Conservation (phyloP, 2,113 vertebrate genomes). For the Orthonyx spaldingii region DNA sequence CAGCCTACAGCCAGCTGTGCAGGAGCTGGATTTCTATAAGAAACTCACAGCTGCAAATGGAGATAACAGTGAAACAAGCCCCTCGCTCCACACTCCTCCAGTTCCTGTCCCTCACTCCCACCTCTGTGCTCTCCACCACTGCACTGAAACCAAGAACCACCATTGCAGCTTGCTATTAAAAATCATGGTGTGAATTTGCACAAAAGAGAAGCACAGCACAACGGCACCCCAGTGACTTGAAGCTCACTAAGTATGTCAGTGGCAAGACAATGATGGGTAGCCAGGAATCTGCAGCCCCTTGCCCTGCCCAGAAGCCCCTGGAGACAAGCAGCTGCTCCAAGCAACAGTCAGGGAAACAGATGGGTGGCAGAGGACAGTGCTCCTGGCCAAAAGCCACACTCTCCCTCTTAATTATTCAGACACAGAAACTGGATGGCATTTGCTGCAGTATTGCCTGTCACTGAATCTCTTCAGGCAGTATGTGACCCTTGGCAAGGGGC, state of each 20-base stretch:
- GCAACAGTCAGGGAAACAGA: not conserved
- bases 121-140: not conserved
- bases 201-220: not conserved
- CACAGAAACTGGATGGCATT: not conserved
- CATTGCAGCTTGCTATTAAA: not conserved
- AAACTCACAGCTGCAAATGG: not conserved
- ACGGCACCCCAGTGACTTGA: fast-evolving
- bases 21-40: not conserved
- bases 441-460: not conserved
- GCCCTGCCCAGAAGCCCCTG: not conserved
- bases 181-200: not conserved
- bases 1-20: not conserved
- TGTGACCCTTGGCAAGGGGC: not conserved
- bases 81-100: not conserved
- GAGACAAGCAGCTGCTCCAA: not conserved
- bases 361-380: not conserved
- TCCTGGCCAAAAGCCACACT: not conserved
- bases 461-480: not conserved
- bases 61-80: not conserved
- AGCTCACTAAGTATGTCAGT: not conserved
- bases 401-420: not conserved
- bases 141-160: not conserved
- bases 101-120: not conserved
- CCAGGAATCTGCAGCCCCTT: not conserved
- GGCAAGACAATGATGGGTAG: not conserved